Conservation (phyloP, 2,113 vertebrate species). For the Rhagologus leucostigma region DNA sequence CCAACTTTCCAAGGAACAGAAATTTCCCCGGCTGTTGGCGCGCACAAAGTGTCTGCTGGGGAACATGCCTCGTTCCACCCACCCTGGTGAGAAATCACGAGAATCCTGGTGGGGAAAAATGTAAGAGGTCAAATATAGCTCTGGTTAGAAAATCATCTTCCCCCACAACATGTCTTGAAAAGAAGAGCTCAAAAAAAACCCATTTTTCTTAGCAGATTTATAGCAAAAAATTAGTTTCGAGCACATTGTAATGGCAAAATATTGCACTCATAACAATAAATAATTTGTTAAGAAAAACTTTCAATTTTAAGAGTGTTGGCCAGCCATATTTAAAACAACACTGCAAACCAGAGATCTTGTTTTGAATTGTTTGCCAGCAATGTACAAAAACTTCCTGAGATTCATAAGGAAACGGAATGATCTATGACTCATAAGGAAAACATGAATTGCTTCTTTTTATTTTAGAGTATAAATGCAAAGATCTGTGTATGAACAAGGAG, state of each 20-base stretch:
- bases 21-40: background rate
- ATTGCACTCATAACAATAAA: background rate
- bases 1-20: background rate
- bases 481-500: background rate
- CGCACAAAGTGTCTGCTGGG: background rate
- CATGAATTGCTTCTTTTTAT: background rate
- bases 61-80: background rate
- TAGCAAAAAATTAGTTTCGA: background rate
- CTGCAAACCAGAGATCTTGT: background rate
- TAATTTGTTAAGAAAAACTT: background rate
- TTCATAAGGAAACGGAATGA: background rate
- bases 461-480: background rate
- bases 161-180: background rate
- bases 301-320: background rate
- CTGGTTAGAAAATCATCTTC: background rate
- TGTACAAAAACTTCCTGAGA: constrained; percentile 11
- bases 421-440: constrained; percentile 41
- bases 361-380: background rate
- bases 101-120: background rate
- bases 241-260: background rate
- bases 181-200: background rate
- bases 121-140: constrained; percentile 1
- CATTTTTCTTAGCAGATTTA: background rate
- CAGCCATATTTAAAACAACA: background rate
- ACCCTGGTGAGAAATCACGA: background rate